Evolutionary conservation across 2,888 invertebrate genomes (phyloP), one percentile per base, ranked within the genome.

Genomic region (Aproaerema taeniolella): DNA sequence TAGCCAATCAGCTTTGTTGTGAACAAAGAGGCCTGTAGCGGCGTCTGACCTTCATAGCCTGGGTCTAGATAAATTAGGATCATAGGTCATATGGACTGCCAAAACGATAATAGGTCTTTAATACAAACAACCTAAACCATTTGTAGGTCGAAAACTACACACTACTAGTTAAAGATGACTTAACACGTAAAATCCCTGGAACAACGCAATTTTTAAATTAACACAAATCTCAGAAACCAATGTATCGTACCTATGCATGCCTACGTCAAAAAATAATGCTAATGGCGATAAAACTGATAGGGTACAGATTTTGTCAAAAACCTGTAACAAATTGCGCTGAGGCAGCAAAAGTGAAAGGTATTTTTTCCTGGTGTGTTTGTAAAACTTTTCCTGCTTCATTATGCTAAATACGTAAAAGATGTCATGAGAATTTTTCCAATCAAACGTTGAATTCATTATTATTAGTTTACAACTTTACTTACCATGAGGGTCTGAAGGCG

Each of bases 351-450:
- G 33, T 33, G 33, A 11, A 24, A 15, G 16, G 1, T 9, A n/a
- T 26, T 26, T 9, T 26, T 26, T 5, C n/a, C n/a, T n/a, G n/a
- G n/a, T n/a, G n/a, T n/a, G n/a, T n/a, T n/a, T n/a, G n/a, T n/a
- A n/a, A n/a, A n/a, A n/a, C n/a, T 30, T 37, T 37, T 20, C 30
- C 30, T 11, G 33, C 16, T 17, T 24, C 30, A 33, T 45, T 15
- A 24, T 36, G 49, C 44, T 46, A 57, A 63, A 55, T 67, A 67
- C 71, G 70, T 61, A 55, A 49, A 55, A 49, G 43, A 45, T 41
- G 54, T 43, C 53, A 60, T 64, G 60, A 61, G 61, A 69, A 65
- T 60, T 67, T 62, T n/a, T 60, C 49, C 53, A 58, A 56, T 61
- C 57, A 55, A 62, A 69, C 61, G 58, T 55, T 60, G 51, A 59